Evolutionary conservation across 1,140 invertebrate species (phyloP).

Genomic region (Oppia nitens): DNA sequence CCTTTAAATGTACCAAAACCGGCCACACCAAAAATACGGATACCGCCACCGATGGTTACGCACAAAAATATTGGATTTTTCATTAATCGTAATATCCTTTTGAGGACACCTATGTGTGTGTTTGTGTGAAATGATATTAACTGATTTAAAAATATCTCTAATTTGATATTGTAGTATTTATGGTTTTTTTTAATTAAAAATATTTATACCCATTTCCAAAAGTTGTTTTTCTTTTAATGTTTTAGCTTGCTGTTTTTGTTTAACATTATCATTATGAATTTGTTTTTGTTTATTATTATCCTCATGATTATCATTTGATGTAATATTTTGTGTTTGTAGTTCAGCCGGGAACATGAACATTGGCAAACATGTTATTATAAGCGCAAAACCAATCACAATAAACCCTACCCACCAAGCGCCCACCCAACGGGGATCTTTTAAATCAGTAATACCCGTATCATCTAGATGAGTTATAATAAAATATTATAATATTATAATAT

Average conservation of each 20-base stretch:
- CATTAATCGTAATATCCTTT: too few species aligned
- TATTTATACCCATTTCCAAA: too few species aligned
- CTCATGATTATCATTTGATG: too few species aligned
- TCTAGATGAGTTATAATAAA: slow-evolving; percentile 18
- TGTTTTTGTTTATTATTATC: too few species aligned
- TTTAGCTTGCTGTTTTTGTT: too few species aligned
- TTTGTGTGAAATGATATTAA: too few species aligned
- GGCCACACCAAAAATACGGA: slow-evolving; percentile 49
- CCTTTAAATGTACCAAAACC: slow-evolving; percentile 57
- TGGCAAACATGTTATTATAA: slow-evolving; percentile 41
- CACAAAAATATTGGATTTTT: slow-evolving; percentile 47
- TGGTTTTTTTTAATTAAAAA: too few species aligned
- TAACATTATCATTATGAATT: too few species aligned
- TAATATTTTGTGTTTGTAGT: neutral
- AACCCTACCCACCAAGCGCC: slow-evolving; percentile 49
- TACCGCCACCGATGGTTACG: slow-evolving; percentile 45
- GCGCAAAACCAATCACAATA: slow-evolving; percentile 42
- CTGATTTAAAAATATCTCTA: too few species aligned
- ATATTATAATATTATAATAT: slow-evolving; percentile 38
- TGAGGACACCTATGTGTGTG: too few species aligned
- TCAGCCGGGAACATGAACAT: slow-evolving; percentile 43
- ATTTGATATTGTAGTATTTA: too few species aligned
- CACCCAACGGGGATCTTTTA: slow-evolving; percentile 20
- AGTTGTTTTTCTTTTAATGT: too few species aligned
- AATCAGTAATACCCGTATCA: slow-evolving; percentile 16